phyloP scores from a whole-genome alignment of 2,888 invertebrate genomes.

The Therioaphis trifolii region DNA sequence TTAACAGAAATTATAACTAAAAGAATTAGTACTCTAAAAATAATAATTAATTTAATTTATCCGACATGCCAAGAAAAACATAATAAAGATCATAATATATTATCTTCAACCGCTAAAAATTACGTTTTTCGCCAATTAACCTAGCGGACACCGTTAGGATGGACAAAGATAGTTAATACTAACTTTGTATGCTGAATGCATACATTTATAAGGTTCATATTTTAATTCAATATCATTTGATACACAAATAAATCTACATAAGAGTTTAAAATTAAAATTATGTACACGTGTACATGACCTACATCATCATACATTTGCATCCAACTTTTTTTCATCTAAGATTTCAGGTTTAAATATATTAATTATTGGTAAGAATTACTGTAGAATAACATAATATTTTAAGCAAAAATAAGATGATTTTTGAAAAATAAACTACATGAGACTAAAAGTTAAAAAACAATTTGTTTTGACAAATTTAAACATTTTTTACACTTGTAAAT shows the following conservation, averaged over 20 bases:
- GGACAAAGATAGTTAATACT: constrained; percentile 18
- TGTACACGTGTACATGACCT: background rate
- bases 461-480: background rate
- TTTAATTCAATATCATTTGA: background rate
- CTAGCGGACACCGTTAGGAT: constrained; percentile 47
- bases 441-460: background rate
- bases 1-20: background rate
- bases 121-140: constrained; percentile 49
- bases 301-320: too few relatives aligned
- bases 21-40: background rate
- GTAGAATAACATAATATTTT: too few relatives aligned
- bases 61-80: background rate
- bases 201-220: background rate
- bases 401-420: too few relatives aligned
- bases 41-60: constrained; percentile 26
- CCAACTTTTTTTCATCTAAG: background rate
- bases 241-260: constrained; percentile 25
- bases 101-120: constrained; percentile 50
- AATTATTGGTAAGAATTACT: background rate
- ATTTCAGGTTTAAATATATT: background rate
- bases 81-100: constrained; percentile 2
- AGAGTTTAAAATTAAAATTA: background rate
- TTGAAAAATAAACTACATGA: background rate
- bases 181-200: constrained; percentile 23
- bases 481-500: background rate